Conservation (phyloP, 1,140 invertebrate genomes). For the Papilio machaon region DNA sequence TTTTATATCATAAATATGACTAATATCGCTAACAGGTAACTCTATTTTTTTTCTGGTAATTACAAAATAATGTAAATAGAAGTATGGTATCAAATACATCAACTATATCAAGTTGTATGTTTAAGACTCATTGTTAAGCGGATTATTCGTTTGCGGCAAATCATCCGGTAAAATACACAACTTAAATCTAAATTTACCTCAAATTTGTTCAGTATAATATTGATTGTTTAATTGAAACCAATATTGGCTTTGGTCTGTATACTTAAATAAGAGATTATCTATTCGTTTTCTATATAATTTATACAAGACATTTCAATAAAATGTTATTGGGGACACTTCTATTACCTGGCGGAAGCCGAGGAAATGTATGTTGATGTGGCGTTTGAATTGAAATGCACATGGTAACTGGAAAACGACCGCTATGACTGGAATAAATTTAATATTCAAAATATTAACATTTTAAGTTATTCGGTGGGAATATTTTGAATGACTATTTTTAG, state of each 20-base stretch:
- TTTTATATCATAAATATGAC: too few species aligned
- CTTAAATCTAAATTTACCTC: neutral
- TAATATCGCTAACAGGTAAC: too few species aligned
- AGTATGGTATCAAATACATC: neutral
- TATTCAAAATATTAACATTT: neutral
- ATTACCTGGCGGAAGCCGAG: conserved; percentile 24
- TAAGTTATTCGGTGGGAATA: neutral
- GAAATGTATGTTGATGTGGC: conserved; percentile 35
- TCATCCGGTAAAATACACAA: neutral
- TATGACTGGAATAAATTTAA: conserved; percentile 22
- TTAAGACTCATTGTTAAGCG: neutral
- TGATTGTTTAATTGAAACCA: conserved; percentile 2
- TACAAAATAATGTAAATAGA: too few species aligned
- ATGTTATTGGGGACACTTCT: conserved; percentile 25
- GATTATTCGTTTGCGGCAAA: neutral
- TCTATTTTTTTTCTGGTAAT: too few species aligned
- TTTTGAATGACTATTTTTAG: neutral
- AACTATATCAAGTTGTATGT: neutral
- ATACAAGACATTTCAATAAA: conserved; percentile 11
- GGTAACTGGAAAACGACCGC: conserved; percentile 29
- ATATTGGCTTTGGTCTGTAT: neutral
- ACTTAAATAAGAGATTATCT: neutral
- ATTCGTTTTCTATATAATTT: neutral
- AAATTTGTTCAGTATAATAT: conserved; percentile 19
- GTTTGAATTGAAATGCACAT: conserved; percentile 30